Percentiles rank a stretch among this genome's conserved stretches.
These are phyloP conservation scores for Moxostoma hubbsi DNA, from an alignment of 2,797 vertebrate species.

Conservation along the genomic window DNA sequence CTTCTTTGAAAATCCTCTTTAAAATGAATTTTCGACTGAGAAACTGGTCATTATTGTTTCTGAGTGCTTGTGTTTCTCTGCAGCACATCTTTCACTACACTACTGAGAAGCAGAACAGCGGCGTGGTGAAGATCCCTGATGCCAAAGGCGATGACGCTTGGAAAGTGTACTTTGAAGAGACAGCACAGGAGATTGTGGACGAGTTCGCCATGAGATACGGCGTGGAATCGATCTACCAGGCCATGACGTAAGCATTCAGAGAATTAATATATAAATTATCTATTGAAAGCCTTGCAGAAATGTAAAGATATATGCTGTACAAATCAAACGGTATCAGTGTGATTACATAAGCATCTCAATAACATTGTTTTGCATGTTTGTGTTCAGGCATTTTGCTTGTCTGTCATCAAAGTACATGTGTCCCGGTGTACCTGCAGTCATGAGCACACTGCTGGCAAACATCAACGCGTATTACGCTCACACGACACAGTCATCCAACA, in stretches of 20 bases:
- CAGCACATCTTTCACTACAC: slow-evolving; percentile 97
- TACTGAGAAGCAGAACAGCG: slow-evolving; percentile 92
- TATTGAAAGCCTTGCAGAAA: no score
- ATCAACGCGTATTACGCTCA: slow-evolving; percentile 98
- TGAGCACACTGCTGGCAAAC: slow-evolving; percentile 98
- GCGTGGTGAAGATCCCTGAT: slow-evolving; percentile 93
- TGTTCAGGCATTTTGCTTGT: slow-evolving; percentile 92
- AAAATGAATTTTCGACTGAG: no score
- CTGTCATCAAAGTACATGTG: slow-evolving; percentile 99
- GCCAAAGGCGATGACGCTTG: slow-evolving; percentile 96
- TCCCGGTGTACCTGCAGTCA: slow-evolving; percentile 94
- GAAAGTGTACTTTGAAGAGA: slow-evolving; percentile 98
- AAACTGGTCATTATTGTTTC: no score
- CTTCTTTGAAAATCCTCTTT: no score
- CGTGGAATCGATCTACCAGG: slow-evolving; percentile 98
- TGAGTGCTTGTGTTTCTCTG: background rate
- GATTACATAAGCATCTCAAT: no score
- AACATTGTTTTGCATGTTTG: background rate
- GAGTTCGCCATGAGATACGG: slow-evolving; percentile 98
- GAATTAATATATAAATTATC: background rate
- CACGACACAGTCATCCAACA: slow-evolving; percentile 93
- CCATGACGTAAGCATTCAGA: slow-evolving; percentile 88
- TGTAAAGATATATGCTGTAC: no score
- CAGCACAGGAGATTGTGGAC: slow-evolving; percentile 94
- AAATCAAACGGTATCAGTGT: no score